These are phyloP conservation scores for Delphinapterus leucas DNA, from an alignment of 2,113 vertebrate species.

Conservation along the genomic window DNA sequence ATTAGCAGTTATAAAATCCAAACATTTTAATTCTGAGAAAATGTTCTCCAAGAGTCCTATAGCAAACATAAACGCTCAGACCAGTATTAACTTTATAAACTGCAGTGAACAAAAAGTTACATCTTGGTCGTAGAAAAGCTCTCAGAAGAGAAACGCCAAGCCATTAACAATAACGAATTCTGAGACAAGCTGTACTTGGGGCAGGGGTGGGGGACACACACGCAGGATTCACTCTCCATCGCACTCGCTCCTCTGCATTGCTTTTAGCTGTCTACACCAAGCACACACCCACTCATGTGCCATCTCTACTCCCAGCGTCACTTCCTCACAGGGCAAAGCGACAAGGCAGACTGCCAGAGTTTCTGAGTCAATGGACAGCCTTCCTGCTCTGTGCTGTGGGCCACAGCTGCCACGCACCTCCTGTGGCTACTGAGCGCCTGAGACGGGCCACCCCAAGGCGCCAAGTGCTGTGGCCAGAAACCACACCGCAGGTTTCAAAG, in stretches of 20 bases:
- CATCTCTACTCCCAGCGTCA: accelerated
- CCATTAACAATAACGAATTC: accelerated
- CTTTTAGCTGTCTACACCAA: background rate
- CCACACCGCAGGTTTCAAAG: background rate
- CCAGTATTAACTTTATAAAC: too few species aligned
- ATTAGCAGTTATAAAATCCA: accelerated
- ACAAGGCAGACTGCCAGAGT: accelerated
- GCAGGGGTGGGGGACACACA: background rate
- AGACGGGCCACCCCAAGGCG: accelerated
- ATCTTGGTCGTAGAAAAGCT: accelerated
- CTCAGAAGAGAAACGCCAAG: background rate
- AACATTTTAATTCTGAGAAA: background rate
- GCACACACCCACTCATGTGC: background rate
- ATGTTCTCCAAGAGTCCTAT: background rate
- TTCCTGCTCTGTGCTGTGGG: accelerated
- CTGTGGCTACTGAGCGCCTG: accelerated
- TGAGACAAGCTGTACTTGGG: background rate
- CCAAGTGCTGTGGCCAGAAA: accelerated
- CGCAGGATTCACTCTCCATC: too few species aligned
- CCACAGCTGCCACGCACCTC: accelerated
- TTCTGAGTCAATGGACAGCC: accelerated
- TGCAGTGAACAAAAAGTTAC: background rate
- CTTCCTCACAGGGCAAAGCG: background rate
- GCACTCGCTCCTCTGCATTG: accelerated
- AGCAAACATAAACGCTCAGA: background rate